Percentiles rank a stretch among this genome's conserved stretches.
These are phyloP conservation scores for Laspeyria flexula DNA, from an alignment of 2,888 invertebrate genomes.

Conservation along the genomic window DNA sequence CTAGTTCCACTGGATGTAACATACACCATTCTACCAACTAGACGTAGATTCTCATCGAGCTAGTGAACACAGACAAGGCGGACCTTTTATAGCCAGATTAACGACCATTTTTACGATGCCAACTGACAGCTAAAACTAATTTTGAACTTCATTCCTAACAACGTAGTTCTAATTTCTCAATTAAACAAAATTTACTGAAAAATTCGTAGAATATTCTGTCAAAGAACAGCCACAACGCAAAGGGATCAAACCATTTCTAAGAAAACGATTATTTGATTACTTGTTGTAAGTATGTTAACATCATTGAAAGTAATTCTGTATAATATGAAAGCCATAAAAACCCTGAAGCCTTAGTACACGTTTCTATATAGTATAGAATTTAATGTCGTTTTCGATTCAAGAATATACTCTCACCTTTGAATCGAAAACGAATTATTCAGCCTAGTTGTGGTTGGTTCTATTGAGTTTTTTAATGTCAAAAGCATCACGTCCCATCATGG, in stretches of 20 bases:
- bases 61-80: constrained; percentile 26
- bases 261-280: not conserved
- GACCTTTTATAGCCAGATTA: constrained; percentile 34
- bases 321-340: constrained; percentile 2
- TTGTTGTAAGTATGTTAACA: not conserved
- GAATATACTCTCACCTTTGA: not conserved
- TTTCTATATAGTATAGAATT: not conserved
- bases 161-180: constrained; percentile 29
- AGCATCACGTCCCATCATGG: constrained; percentile 21
- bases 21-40: constrained; percentile 38
- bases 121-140: constrained; percentile 39
- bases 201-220: constrained; percentile 5
- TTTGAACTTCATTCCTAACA: constrained; percentile 32
- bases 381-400: not conserved
- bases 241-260: not conserved
- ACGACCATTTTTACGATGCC: constrained; percentile 33
- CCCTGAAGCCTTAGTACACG: not conserved
- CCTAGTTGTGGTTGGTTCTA: constrained; percentile 12
- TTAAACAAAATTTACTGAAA: constrained; percentile 22
- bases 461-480: constrained; percentile 26
- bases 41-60: constrained; percentile 24
- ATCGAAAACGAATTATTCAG: constrained; percentile 6
- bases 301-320: not conserved
- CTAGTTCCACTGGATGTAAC: constrained; percentile 65
- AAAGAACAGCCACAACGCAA: not conserved